These are phyloP conservation scores for Sebastes minor DNA, from an alignment of 2,797 vertebrate genomes.

Conservation along the genomic window DNA sequence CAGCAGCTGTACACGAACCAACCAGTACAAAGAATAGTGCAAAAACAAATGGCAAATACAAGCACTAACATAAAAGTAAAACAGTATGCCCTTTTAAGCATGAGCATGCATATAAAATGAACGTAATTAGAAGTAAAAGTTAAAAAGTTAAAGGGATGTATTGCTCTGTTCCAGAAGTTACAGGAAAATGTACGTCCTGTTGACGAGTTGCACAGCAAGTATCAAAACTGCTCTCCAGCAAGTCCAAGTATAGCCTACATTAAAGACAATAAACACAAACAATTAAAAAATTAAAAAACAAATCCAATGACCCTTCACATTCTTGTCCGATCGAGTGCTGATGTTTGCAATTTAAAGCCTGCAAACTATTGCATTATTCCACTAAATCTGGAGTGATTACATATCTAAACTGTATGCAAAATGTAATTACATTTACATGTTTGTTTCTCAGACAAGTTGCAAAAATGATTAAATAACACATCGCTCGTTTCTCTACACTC, in stretches of 20 bases:
- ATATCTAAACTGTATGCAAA: not conserved
- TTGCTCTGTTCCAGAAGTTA: too few relatives aligned
- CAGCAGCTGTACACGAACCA: not conserved
- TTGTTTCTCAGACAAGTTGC: not conserved
- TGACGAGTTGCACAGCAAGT: too few relatives aligned
- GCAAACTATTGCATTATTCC: too few relatives aligned
- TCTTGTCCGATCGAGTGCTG: not conserved
- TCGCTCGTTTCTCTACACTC: not conserved
- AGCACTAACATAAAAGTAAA: not conserved
- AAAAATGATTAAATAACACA: not conserved
- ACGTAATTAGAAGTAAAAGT: too few relatives aligned
- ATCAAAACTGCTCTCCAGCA: too few relatives aligned
- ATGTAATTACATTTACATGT: not conserved
- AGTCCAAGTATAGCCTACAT: too few relatives aligned
- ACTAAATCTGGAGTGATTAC: too few relatives aligned
- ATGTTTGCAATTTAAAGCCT: not conserved
- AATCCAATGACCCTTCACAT: not conserved
- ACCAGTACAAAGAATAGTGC: not conserved
- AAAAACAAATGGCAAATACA: not conserved
- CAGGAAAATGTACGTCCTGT: fast-evolving
- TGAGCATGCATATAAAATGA: too few relatives aligned
- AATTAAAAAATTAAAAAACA: not conserved
- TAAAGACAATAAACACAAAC: not conserved
- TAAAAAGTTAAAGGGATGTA: too few relatives aligned
- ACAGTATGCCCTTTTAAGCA: too few relatives aligned